phyloP scores from a whole-genome alignment of 2,797 vertebrate genomes.

The Prionace glauca region DNA sequence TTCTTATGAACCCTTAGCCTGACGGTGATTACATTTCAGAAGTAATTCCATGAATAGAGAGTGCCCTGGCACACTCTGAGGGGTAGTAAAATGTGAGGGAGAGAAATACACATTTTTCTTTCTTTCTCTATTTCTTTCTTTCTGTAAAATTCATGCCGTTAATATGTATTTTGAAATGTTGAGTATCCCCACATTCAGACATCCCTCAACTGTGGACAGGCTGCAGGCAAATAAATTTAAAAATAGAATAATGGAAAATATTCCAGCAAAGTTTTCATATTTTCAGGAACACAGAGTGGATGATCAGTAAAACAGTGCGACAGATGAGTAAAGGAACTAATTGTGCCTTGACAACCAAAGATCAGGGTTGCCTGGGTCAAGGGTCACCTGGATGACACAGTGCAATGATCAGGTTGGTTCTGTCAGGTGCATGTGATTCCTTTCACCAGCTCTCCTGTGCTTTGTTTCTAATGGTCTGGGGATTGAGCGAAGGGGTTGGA shows the following conservation, averaged over 20 bases:
- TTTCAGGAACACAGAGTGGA: not conserved
- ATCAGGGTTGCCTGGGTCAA: not conserved
- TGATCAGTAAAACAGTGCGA: not conserved
- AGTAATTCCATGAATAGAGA: not conserved
- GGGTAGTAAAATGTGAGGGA: not conserved
- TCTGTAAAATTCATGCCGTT: not conserved
- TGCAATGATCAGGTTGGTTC: not conserved
- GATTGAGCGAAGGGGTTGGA: too few species aligned
- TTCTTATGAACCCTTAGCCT: not conserved
- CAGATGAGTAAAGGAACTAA: not conserved
- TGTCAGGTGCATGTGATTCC: not conserved
- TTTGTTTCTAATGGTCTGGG: too few species aligned
- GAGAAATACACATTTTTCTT: not conserved
- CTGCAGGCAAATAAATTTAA: not conserved
- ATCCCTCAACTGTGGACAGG: not conserved
- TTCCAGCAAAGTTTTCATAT: not conserved
- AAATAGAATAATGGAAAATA: not conserved
- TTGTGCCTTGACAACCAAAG: not conserved
- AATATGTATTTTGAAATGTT: not conserved
- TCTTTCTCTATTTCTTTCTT: not conserved
- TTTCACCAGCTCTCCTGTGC: too few species aligned
- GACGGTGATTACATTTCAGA: not conserved
- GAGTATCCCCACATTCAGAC: not conserved
- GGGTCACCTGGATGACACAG: not conserved
- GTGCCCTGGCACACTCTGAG: not conserved